Base-by-base conservation (phyloP, 2,797 vertebrate species). In the Chromobotia macracanthus region DNA sequence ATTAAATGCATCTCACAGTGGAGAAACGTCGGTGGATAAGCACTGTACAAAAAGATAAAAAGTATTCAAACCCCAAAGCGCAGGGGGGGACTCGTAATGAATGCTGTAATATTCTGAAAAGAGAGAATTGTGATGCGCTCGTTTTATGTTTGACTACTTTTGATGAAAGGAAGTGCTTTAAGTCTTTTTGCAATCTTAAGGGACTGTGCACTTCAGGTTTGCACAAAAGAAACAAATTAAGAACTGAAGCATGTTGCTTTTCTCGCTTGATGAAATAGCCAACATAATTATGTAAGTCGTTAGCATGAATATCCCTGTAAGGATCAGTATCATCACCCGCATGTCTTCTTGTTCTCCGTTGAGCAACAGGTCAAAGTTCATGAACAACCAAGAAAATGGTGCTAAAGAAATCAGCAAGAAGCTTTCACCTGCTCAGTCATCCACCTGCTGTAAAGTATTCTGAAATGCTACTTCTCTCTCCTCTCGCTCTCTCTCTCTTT, bases 1-100 rank as follows among this genome's bases (percentile, higher is more conserved):
- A 82, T 85, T 85, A 85, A 69, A 80, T 79, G 77, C 58, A 46
- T 75, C 81, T 66, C 67, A 58, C 72, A 71, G 50, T 21, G 51
- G 21, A 68, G 72, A 64, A 79, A 48, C 25, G 28, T 61, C 65
- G 70, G 55, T 44, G 70, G 69, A 58, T 82, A 38, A 82, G 75
- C 72, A 51, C 38, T 50, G 65, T 50, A 23, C 55, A 69, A 68
- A 82, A 74, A 79, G 66, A 78, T 75, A 25, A 73, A 23, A 79
- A 41, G 35, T 75, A 41, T 82, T 78, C 65, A 2, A 55, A 66
- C 21, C 58, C 77, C 28, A 28, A 8, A 13, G 5, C 1, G 10
- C 12, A 44, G 6, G 19, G n/a, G 28, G 31, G 46, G 48, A 74
- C 53, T 74, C 12, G 19, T 73, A 80, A 75, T 58, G 50, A 72